phyloP scores from a whole-genome alignment of 1,140 invertebrate species.

The Pectinophora gossypiella region DNA sequence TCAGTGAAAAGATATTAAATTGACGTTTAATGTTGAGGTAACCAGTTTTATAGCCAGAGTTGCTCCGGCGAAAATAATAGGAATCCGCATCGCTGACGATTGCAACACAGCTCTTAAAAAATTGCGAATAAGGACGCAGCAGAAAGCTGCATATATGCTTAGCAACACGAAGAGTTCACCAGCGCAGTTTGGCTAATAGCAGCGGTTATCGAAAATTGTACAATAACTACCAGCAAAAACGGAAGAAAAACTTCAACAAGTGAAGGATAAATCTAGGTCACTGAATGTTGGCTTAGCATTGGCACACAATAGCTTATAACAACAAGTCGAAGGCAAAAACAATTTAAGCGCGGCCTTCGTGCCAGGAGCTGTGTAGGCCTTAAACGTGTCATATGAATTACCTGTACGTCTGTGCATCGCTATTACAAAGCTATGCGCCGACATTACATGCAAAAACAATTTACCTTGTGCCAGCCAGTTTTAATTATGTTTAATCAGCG shows the following conservation, averaged over 20 bases:
- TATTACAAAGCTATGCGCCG: slow-evolving; percentile 8
- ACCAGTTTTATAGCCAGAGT: too few species aligned
- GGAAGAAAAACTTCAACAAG: slow-evolving; percentile 31
- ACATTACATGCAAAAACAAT: slow-evolving; percentile 6
- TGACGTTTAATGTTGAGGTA: too few species aligned
- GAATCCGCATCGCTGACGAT: too few species aligned
- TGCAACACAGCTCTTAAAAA: too few species aligned
- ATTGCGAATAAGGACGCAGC: too few species aligned
- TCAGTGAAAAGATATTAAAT: too few species aligned
- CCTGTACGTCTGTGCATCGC: slow-evolving; percentile 26
- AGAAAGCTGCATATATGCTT: too few species aligned
- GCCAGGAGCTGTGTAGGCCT: slow-evolving; percentile 41
- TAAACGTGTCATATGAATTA: slow-evolving; percentile 44
- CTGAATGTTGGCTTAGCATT: slow-evolving; percentile 50
- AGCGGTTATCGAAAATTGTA: background rate
- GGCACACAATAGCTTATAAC: slow-evolving; percentile 54
- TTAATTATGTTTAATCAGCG: slow-evolving; percentile 4
- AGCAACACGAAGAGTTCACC: too few species aligned
- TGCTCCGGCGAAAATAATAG: too few species aligned
- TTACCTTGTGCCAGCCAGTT: background rate
- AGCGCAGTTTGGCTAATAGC: too few species aligned
- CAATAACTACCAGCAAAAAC: background rate
- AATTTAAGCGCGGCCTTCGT: slow-evolving; percentile 54
- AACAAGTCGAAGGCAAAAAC: slow-evolving; percentile 54
- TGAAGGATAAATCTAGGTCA: slow-evolving; percentile 23